These are phyloP conservation scores for Chymomyza costata DNA, from an alignment of 1,140 invertebrate genomes.

Conservation along the genomic window DNA sequence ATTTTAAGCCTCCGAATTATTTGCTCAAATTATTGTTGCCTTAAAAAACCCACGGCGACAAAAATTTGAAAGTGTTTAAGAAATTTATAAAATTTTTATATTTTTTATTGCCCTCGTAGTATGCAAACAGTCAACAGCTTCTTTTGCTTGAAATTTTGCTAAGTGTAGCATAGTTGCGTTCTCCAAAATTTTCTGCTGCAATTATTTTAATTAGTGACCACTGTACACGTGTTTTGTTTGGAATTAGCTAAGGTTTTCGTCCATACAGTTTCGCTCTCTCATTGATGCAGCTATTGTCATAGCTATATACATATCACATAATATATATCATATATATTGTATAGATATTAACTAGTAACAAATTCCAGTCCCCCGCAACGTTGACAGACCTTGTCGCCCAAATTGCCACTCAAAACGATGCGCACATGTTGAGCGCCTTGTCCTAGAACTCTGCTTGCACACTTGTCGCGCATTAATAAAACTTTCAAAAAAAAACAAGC, in stretches of 20 bases:
- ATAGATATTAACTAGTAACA: slow-evolving; percentile 58
- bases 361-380: no score
- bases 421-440: slow-evolving; percentile 45
- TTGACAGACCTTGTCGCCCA: slow-evolving; percentile 4
- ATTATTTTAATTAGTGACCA: background rate
- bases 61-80: no score
- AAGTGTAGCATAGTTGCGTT: no score
- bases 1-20: no score
- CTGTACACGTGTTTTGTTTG: background rate
- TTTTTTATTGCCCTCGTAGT: no score
- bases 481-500: slow-evolving; percentile 14
- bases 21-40: no score
- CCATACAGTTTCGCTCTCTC: slow-evolving; percentile 5
- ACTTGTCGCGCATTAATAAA: slow-evolving; percentile 69
- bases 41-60: no score
- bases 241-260: background rate
- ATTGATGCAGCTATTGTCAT: slow-evolving; percentile 41
- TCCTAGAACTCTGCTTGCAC: slow-evolving; percentile 34
- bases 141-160: no score
- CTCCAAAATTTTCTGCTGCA: background rate
- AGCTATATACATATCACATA: no score
- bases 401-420: slow-evolving; percentile 19
- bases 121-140: no score
- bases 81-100: no score
- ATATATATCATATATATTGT: no score